Evolutionary conservation across 2,888 invertebrate species (phyloP).

Genomic region (Tridacna gigas): DNA sequence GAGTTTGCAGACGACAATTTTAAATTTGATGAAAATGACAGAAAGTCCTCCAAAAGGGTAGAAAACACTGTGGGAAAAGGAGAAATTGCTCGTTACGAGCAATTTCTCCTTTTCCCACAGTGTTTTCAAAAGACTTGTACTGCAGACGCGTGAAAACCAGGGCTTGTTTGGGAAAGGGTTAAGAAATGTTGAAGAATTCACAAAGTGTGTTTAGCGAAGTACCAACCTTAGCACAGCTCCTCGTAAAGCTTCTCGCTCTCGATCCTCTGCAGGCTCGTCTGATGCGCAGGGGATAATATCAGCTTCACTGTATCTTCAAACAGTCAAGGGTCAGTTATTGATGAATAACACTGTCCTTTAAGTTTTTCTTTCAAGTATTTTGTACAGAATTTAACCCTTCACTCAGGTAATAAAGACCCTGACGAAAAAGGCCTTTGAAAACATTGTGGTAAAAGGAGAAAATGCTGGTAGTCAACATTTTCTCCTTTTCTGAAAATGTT

Average conservation of each 20-base stretch:
- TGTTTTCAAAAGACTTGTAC: too few relatives aligned
- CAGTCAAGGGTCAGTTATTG: not conserved
- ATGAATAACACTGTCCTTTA: not conserved
- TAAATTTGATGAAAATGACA: too few relatives aligned
- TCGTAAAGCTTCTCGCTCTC: slow-evolving; percentile 79
- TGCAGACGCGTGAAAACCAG: too few relatives aligned
- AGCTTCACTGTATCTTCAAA: slow-evolving; percentile 86
- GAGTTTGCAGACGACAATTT: too few relatives aligned
- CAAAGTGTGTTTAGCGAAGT: not conserved
- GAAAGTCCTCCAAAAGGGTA: too few relatives aligned
- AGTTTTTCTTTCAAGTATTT: not conserved
- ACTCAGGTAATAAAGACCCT: not conserved
- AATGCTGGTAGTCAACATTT: not conserved
- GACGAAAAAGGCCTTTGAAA: not conserved
- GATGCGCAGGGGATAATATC: slow-evolving; percentile 87
- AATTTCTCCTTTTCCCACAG: too few relatives aligned
- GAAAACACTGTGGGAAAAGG: too few relatives aligned
- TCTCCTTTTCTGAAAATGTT: not conserved
- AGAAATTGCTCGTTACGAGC: too few relatives aligned
- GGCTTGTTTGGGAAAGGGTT: too few relatives aligned
- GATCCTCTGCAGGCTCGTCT: slow-evolving; percentile 80
- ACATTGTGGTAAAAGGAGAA: not conserved
- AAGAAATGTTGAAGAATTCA: too few relatives aligned
- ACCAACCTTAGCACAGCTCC: slow-evolving; percentile 80
- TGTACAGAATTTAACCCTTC: too few relatives aligned